Conservation (phyloP, 1,140 invertebrate species). For the Heliconius congener region DNA sequence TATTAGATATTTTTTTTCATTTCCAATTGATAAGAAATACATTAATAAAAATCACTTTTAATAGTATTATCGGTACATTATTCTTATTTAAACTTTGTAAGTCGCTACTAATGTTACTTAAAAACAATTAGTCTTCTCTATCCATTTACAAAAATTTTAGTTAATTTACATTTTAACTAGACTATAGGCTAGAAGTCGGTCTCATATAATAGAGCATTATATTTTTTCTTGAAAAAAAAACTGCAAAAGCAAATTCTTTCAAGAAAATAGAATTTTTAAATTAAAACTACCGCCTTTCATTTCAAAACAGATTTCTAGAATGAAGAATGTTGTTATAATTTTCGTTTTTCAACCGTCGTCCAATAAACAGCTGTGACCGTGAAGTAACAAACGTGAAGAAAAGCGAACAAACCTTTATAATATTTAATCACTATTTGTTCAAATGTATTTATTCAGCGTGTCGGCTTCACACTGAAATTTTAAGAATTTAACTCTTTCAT, state of each 20-base stretch:
- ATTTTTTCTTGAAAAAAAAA: background rate
- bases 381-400: background rate
- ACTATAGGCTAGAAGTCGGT: background rate
- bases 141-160: too few species aligned
- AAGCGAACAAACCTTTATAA: slow-evolving; percentile 1
- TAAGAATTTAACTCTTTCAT: slow-evolving; percentile 1
- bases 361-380: background rate
- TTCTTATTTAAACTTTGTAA: too few species aligned
- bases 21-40: too few species aligned
- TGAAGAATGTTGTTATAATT: background rate
- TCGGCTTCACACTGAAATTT: background rate
- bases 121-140: background rate
- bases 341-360: background rate
- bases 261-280: slow-evolving; percentile 5
- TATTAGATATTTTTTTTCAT: too few species aligned
- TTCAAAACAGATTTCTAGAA: background rate
- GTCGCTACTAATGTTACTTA: background rate
- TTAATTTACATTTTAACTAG: background rate
- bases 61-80: too few species aligned
- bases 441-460: background rate
- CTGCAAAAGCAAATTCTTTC: background rate
- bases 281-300: background rate
- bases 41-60: too few species aligned
- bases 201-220: background rate
- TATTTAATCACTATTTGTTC: slow-evolving; percentile 5